Evolutionary conservation across 92 coral and sea anemone genomes (phyloP).

Genomic region (Isaurus tuberculatus): DNA sequence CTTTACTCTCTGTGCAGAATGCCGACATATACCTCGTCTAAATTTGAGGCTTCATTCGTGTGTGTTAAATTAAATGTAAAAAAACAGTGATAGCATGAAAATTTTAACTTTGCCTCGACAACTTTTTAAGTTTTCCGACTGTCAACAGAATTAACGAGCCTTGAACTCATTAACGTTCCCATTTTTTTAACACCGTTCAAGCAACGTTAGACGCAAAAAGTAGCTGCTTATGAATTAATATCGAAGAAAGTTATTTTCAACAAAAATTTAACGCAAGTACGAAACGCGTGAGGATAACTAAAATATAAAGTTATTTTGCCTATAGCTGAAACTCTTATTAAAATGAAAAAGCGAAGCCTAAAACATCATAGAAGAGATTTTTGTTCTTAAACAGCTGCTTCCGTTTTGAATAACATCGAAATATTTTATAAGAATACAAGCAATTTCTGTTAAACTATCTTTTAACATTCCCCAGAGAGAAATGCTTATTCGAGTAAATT

Average conservation of each 20-base stretch:
- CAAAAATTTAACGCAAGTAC: neutral
- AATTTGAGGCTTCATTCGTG: neutral
- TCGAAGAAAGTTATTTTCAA: slow-evolving; percentile 2
- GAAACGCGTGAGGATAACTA: neutral
- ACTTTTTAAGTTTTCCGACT: too few relatives aligned
- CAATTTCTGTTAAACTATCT: neutral
- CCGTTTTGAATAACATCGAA: slow-evolving; percentile 21
- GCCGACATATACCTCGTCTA: neutral
- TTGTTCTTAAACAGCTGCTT: slow-evolving; percentile 28
- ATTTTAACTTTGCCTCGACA: too few relatives aligned
- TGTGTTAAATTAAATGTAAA: neutral
- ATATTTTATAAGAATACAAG: slow-evolving; percentile 6
- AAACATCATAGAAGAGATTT: slow-evolving; percentile 10
- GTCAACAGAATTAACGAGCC: too few relatives aligned
- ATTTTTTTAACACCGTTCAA: too few relatives aligned
- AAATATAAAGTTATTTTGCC: neutral
- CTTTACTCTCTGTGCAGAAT: neutral
- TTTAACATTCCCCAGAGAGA: neutral
- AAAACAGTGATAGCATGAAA: neutral
- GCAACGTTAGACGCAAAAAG: neutral
- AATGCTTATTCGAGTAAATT: neutral
- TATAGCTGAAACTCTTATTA: neutral
- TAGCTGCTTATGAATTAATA: slow-evolving; percentile 4
- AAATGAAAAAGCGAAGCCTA: neutral
- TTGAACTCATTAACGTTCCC: too few relatives aligned